Base-by-base conservation (phyloP, 2,797 vertebrate species). In the Phrynocephalus forsythii region DNA sequence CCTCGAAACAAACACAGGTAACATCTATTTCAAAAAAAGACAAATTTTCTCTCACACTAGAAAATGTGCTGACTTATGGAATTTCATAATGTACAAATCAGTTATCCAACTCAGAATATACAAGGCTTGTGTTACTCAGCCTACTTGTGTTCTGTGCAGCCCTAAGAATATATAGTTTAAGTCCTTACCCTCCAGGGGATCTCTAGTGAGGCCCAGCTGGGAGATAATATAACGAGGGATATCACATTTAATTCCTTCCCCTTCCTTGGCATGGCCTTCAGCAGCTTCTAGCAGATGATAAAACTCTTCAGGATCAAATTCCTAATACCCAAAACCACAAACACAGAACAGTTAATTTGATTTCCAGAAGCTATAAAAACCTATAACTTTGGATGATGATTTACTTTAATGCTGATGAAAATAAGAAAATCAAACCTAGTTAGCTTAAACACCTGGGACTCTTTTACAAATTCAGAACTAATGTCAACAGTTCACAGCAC, bases 291-390 rank as follows among this genome's bases (percentile, higher is more conserved):
- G 95, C 93, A 99, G 95, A 94, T 99, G 99, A 95, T 99, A 99
- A 93, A 99, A 99, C 96, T 99, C 98, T 95, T 99, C 99, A 1
- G 98, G 99, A 92, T 99, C 98, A 96, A 99, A 99, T 95, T 99
- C 99, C 99, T 99, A 87, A 78, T 91, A 83, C 28, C 88, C 72
- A 76, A 92, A 76, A 30, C 90, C 26, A 89, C 33, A 44, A 18
- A 76, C 24, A n/a, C 60, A 63, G 48, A 22, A 68, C 33, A 78
- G 78, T 89, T 38, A 38, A 82, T 71, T 44, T 72, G 68, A 88
- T 48, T 85, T 86, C 78, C 52, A 66, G 79, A 1, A 4, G 18
- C 5, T 63, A 63, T 48, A n/a, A 0, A 0, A 50, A 82, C 68
- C 2, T 38, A 33, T 75, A 67, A 52, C 44, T 66, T 28, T 33